These are phyloP conservation scores for Cremastobaeus sp. DNA, from an alignment of 2,888 invertebrate genomes.

Conservation along the genomic window DNA sequence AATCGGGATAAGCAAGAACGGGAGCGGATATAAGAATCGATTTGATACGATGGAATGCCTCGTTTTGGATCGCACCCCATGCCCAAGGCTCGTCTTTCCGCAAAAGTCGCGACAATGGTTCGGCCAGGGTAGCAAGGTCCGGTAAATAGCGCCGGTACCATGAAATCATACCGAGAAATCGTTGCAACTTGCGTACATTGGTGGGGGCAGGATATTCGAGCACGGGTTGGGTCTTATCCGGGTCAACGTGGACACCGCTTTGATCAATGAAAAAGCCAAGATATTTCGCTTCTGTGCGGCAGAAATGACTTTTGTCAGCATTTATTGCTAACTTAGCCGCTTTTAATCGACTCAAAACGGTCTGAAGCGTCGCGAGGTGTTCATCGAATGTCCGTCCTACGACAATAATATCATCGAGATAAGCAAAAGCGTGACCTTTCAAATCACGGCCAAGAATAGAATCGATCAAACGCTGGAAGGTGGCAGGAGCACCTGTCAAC, in stretches of 20 bases:
- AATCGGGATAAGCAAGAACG: background rate
- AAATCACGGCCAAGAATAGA: no score
- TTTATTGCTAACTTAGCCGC: conserved; percentile 16
- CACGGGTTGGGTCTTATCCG: background rate
- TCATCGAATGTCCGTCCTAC: conserved; percentile 36
- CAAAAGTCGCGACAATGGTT: background rate
- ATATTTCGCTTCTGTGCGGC: background rate
- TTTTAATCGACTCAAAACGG: conserved; percentile 14
- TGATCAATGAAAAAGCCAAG: background rate
- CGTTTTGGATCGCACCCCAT: background rate
- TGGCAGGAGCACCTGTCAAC: conserved; percentile 48
- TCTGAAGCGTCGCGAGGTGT: conserved; percentile 22
- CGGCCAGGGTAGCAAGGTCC: background rate
- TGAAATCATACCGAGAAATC: background rate
- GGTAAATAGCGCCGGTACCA: background rate
- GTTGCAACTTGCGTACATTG: background rate
- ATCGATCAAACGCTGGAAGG: conserved; percentile 54
- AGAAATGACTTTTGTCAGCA: background rate
- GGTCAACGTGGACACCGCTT: background rate
- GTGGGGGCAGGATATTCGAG: background rate
- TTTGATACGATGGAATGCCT: background rate
- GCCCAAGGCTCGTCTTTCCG: background rate
- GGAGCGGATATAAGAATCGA: background rate
- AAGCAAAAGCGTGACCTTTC: conserved; percentile 10
- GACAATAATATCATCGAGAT: conserved; percentile 51